These are phyloP conservation scores for Cerastis leucographa DNA, from an alignment of 2,888 invertebrate genomes.

Conservation along the genomic window DNA sequence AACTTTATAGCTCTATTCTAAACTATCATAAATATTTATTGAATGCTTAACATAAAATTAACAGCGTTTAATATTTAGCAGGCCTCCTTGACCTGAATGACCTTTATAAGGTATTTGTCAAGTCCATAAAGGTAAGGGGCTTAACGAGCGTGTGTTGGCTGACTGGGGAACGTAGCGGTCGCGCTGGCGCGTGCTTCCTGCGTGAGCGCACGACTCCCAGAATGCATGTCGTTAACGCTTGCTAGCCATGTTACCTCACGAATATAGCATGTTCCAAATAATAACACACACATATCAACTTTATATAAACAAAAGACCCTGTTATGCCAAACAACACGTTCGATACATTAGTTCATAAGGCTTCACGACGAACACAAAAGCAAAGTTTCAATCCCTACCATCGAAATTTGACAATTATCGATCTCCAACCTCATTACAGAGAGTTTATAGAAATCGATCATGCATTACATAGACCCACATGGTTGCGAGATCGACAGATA, in stretches of 20 bases:
- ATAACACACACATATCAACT: conserved; percentile 52
- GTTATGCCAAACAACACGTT: conserved; percentile 61
- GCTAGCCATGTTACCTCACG: conserved; percentile 71
- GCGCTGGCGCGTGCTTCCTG: conserved; percentile 86
- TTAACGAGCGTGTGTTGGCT: conserved; percentile 64
- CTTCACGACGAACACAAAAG: conserved; percentile 40
- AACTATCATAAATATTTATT: conserved; percentile 43
- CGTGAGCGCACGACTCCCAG: conserved; percentile 81
- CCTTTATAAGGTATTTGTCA: conserved; percentile 79
- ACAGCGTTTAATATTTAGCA: conserved; percentile 60
- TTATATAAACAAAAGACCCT: conserved; percentile 59
- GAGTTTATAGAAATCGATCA: conserved; percentile 43
- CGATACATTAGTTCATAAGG: conserved; percentile 40
- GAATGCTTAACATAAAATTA: conserved; percentile 42
- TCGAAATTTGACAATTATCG: conserved; percentile 23
- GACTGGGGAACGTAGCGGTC: conserved; percentile 65
- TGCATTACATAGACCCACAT: conserved; percentile 53
- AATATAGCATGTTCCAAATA: conserved; percentile 74
- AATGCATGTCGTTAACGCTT: conserved; percentile 77
- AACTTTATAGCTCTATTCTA: conserved; percentile 28
- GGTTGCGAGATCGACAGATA: conserved; percentile 55
- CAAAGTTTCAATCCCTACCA: conserved; percentile 21
- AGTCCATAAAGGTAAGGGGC: conserved; percentile 75
- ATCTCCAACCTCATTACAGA: background rate
- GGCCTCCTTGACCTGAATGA: conserved; percentile 77